Conservation (phyloP, 2,113 vertebrate genomes). For the Emydocephalus ijimae region DNA sequence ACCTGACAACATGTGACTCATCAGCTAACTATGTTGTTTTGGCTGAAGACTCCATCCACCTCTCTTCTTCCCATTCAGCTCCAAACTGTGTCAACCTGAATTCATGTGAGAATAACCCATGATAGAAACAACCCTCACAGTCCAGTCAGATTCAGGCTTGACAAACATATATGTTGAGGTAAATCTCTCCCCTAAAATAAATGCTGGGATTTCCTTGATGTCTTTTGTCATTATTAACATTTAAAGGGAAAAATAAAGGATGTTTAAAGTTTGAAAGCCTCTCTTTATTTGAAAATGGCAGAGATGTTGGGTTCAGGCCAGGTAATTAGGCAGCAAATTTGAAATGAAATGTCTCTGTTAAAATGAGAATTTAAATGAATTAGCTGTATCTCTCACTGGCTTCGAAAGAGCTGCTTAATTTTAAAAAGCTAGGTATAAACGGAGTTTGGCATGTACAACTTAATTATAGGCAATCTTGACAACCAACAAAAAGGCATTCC, state of each 20-base stretch:
- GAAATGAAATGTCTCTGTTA: conserved; percentile 51
- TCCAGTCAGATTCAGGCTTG: too few species aligned
- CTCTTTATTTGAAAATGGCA: conserved; percentile 7
- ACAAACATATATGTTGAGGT: background rate
- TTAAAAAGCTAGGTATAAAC: conserved; percentile 40
- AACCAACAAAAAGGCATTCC: conserved; percentile 28
- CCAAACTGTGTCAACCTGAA: too few species aligned
- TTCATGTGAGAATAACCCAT: too few species aligned
- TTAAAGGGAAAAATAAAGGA: background rate
- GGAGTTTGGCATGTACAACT: conserved; percentile 41
- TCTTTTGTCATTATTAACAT: background rate
- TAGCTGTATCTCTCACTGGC: conserved; percentile 34
- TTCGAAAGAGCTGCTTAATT: conserved; percentile 45
- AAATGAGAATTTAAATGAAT: conserved; percentile 58
- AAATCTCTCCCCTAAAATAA: background rate
- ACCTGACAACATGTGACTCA: too few species aligned
- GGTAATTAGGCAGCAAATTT: conserved; percentile 45
- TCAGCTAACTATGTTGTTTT: too few species aligned
- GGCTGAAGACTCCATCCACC: too few species aligned
- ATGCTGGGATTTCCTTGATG: background rate
- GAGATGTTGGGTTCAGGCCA: conserved; percentile 43
- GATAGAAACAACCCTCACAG: too few species aligned
- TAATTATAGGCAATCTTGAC: conserved; percentile 44
- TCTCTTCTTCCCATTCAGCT: too few species aligned
- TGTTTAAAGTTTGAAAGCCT: conserved; percentile 13